Conservation (phyloP, 2,888 invertebrate genomes). For the Nemapogon koenigi region DNA sequence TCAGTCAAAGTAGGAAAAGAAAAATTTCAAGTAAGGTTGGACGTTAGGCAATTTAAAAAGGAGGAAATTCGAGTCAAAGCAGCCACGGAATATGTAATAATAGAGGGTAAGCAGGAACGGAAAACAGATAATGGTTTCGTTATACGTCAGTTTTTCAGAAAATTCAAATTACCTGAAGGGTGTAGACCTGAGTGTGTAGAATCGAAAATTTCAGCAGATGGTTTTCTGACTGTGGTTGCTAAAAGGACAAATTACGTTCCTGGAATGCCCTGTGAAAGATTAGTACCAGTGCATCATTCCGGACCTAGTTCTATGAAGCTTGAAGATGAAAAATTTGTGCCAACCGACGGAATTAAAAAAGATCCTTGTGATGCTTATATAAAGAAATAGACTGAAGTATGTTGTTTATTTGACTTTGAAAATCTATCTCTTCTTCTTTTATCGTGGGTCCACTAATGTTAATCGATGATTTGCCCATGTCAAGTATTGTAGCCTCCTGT, state of each 20-base stretch:
- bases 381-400: too few species aligned
- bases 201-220: constrained; percentile 30
- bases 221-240: constrained; percentile 37
- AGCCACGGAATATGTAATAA: constrained; percentile 32
- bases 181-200: constrained; percentile 30
- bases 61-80: constrained; percentile 46
- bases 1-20: constrained; percentile 34
- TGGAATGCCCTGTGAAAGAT: constrained; percentile 26
- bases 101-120: constrained; percentile 49
- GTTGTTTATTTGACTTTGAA: too few species aligned
- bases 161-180: constrained; percentile 39
- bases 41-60: constrained; percentile 33
- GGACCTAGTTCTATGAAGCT: constrained; percentile 7
- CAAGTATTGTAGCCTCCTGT: too few species aligned
- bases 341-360: background rate
- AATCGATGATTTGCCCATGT: too few species aligned
- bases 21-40: constrained; percentile 36
- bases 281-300: constrained; percentile 23
- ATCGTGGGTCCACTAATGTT: too few species aligned
- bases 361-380: background rate
- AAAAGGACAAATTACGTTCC: constrained; percentile 25
- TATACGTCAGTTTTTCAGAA: constrained; percentile 35
- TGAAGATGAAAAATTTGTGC: background rate
- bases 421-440: too few species aligned
- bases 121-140: constrained; percentile 30